Conservation (phyloP, 2,113 vertebrate species). For the Cinclus mexicanus region DNA sequence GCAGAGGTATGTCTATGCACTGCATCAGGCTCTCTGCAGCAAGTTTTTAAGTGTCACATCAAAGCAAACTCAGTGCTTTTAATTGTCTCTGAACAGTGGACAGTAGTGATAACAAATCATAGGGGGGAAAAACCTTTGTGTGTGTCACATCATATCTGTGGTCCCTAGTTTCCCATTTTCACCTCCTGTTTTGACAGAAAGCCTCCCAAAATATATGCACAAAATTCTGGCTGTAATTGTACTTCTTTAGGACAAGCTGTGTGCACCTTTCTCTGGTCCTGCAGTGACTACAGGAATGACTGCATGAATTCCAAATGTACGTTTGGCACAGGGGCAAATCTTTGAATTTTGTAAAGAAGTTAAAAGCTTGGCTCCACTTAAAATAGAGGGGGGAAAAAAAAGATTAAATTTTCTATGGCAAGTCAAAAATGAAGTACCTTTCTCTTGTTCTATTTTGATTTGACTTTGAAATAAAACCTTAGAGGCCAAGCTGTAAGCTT, state of each 20-base stretch:
- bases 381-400: accelerated
- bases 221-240: background rate
- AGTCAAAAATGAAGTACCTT: background rate
- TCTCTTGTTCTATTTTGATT: background rate
- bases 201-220: background rate
- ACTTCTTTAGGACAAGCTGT: background rate
- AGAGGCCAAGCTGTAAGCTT: background rate
- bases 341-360: background rate
- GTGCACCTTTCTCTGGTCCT: background rate
- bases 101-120: background rate
- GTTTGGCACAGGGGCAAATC: background rate
- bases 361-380: background rate
- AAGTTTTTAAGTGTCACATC: background rate
- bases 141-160: background rate
- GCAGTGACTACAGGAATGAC: background rate
- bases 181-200: background rate
- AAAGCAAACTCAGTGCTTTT: background rate
- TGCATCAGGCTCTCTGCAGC: background rate
- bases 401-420: background rate
- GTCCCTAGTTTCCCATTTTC: background rate
- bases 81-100: background rate
- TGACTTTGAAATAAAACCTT: background rate
- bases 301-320: background rate
- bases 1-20: background rate
- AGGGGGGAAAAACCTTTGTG: background rate